Conservation (phyloP, 2,113 vertebrate species). For the Anguilla japonica region DNA sequence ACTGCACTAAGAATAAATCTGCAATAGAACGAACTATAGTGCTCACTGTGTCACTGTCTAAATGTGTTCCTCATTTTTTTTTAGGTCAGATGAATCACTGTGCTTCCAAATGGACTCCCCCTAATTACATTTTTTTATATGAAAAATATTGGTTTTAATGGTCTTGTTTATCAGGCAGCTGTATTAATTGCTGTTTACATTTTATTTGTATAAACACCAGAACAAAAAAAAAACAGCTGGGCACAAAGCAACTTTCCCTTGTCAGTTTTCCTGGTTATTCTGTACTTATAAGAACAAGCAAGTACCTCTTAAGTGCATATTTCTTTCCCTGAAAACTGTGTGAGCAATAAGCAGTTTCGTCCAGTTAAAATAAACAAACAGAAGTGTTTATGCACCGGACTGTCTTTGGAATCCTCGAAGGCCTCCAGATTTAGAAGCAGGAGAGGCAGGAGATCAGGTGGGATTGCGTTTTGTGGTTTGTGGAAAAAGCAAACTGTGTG, state of each 20-base stretch:
- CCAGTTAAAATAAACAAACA: not conserved
- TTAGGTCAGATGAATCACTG: not conserved
- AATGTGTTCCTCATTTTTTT: not conserved
- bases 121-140: not conserved
- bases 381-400: not conserved
- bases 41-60: not conserved
- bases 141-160: not conserved
- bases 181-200: not conserved
- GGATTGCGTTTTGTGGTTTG: not conserved
- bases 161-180: not conserved
- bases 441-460: not conserved
- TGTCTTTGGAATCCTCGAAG: not conserved
- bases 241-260: not conserved
- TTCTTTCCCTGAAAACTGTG: not conserved
- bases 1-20: not conserved
- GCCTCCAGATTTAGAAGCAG: not conserved
- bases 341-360: not conserved
- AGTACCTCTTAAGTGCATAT: not conserved
- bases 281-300: not conserved
- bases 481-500: not conserved
- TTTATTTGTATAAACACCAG: not conserved
- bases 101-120: not conserved
- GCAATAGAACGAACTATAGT: not conserved
- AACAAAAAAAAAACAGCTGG: not conserved
- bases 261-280: not conserved